Percentiles rank a stretch among this genome's conserved stretches.
Evolutionary conservation across 1,140 invertebrate genomes (phyloP).

Genomic region (Elymnias hypermnestra): DNA sequence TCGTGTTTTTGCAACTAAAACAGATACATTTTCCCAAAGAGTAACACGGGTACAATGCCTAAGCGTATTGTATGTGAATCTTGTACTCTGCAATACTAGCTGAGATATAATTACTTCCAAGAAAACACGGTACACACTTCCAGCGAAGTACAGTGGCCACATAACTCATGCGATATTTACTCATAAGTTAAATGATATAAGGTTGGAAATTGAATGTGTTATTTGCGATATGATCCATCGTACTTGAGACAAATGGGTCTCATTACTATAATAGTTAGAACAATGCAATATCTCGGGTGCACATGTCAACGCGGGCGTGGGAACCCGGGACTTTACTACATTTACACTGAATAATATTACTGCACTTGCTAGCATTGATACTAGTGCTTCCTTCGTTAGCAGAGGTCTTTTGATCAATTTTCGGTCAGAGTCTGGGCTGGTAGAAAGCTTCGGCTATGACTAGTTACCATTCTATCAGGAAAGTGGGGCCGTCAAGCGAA

Average conservation of each 20-base stretch:
- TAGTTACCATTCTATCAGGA: too few relatives aligned
- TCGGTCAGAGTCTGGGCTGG: too few relatives aligned
- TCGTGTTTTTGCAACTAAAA: too few relatives aligned
- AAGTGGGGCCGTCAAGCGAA: too few relatives aligned
- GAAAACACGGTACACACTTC: background rate
- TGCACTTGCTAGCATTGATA: too few relatives aligned
- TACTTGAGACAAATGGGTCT: constrained; percentile 1
- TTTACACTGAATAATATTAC: background rate
- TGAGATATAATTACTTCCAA: constrained; percentile 6
- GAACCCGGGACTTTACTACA: background rate
- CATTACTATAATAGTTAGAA: constrained; percentile 5
- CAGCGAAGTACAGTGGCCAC: background rate
- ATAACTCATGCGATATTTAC: background rate
- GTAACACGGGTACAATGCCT: constrained; percentile 1
- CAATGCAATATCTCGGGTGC: constrained; percentile 8
- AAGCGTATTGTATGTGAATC: background rate
- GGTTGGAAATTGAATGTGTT: background rate
- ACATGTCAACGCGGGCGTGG: constrained; percentile 3
- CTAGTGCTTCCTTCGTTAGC: too few relatives aligned
- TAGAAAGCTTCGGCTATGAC: too few relatives aligned
- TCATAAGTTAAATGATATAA: background rate
- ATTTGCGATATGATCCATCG: background rate
- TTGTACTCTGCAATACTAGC: background rate
- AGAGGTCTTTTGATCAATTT: too few relatives aligned
- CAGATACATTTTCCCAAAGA: background rate